Evolutionary conservation across 2,888 invertebrate species (phyloP), one percentile per base, ranked within the genome.

Genomic region (Trachelus troglodyta): DNA sequence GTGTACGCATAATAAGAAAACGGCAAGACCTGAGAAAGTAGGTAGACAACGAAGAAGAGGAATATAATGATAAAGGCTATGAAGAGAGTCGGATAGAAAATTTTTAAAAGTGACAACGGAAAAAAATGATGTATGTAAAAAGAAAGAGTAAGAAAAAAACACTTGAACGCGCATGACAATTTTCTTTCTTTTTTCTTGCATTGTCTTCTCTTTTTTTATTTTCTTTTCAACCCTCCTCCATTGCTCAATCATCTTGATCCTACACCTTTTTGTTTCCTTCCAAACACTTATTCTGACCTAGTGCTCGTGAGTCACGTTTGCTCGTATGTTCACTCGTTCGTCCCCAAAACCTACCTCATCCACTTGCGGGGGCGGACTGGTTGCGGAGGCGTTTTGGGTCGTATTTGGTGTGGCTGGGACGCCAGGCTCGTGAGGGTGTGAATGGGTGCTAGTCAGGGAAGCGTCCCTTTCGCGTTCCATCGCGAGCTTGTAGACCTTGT

Each of bases 401-500:
- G 84, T 87, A 78, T 81, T 85, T 81, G 87, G 85, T 82, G 88
- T 85, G 86, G 86, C 87, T 85, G 85, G 85, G 84, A 85, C 85
- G 83, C 85, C 88, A 87, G 89, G 83, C 85, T 90, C 89, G 84
- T 87, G 89, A 85, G 89, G 86, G 88, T 90, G 91, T 88, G 87
- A 89, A 87, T 88, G 90, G 86, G 90, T 89, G 90, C 86, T 91
- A 86, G 89, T 87, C 79, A 94, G 90, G 93, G 95, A 91, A 91
- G 93, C 94, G 88, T 96, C 95, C 85, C 95, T 93, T 88, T 94
- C 94, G 76, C 94, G 93, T 86, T 96, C 96, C 92, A 95, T 93
- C 78, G 95, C 94, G 88, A 96, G 93, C 92, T 97, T 97, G 93
- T 96, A 96, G 90, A 97, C 97, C 93, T 99, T 99, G 93, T 98